phyloP scores from a whole-genome alignment of 2,797 vertebrate genomes.

The Cirrhinus mrigala region DNA sequence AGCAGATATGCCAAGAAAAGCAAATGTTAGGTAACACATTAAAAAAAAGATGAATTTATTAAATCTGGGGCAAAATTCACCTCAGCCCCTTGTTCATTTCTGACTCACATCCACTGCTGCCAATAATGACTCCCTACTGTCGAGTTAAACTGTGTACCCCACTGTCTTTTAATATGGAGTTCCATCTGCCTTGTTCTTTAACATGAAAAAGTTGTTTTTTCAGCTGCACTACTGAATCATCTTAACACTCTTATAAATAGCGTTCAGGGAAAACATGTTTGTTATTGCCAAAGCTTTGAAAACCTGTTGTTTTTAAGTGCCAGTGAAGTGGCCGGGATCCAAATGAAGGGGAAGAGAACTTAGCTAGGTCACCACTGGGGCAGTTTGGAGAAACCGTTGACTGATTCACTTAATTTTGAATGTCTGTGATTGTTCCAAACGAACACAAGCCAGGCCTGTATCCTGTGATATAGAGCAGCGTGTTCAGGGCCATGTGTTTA shows the following conservation, averaged over 20 bases:
- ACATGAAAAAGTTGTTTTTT: neutral
- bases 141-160: neutral
- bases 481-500: slow-evolving; percentile 45
- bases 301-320: slow-evolving; percentile 33
- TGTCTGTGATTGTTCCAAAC: slow-evolving; percentile 67
- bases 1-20: slow-evolving; percentile 3
- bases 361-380: slow-evolving; percentile 49
- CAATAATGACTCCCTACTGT: neutral
- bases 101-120: neutral
- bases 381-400: slow-evolving; percentile 62
- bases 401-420: slow-evolving; percentile 65
- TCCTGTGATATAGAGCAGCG: slow-evolving; percentile 63
- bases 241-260: slow-evolving; percentile 29
- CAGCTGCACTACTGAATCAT: slow-evolving; percentile 26
- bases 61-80: neutral
- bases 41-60: neutral
- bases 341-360: slow-evolving; percentile 35
- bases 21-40: slow-evolving; percentile 30
- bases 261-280: slow-evolving; percentile 27
- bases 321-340: slow-evolving; percentile 6
- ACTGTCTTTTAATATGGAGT: neutral
- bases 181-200: slow-evolving; percentile 9
- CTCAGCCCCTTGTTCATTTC: neutral
- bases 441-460: slow-evolving; percentile 61
- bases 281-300: slow-evolving; percentile 22